Percentiles rank a stretch among this genome's conserved stretches.
Evolutionary conservation across 2,797 vertebrate genomes (phyloP).

Genomic region (Halcyon leucocephala): DNA sequence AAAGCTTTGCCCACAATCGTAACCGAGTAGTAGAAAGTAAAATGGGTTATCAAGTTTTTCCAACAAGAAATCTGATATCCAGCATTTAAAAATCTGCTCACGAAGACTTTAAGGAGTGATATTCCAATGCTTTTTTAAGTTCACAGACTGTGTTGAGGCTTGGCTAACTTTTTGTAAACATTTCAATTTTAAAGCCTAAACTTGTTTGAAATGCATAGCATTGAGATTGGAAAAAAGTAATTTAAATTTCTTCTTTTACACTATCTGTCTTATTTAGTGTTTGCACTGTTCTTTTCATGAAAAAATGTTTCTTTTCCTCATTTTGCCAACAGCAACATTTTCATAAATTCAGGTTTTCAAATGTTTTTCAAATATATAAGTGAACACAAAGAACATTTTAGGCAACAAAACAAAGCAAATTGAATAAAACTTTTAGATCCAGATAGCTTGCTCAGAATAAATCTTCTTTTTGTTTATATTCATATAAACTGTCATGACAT

Average conservation of each 20-base stretch:
- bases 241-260: background rate
- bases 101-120: background rate
- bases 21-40: background rate
- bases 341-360: background rate
- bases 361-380: background rate
- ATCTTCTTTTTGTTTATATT: conserved; percentile 7
- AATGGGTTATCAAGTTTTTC: background rate
- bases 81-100: background rate
- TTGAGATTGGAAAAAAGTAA: background rate
- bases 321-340: background rate
- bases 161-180: background rate
- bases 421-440: background rate
- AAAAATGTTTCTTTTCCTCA: background rate
- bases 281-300: background rate
- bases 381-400: background rate
- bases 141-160: background rate
- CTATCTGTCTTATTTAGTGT: background rate
- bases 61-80: background rate
- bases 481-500: background rate
- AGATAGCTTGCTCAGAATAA: background rate
- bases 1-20: background rate
- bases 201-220: background rate
- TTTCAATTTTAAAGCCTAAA: background rate
- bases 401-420: background rate
- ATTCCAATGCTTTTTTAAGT: background rate